Evolutionary conservation across 1,140 invertebrate species (phyloP), one percentile per base, ranked within the genome.

Genomic region (Ectropis grisescens): DNA sequence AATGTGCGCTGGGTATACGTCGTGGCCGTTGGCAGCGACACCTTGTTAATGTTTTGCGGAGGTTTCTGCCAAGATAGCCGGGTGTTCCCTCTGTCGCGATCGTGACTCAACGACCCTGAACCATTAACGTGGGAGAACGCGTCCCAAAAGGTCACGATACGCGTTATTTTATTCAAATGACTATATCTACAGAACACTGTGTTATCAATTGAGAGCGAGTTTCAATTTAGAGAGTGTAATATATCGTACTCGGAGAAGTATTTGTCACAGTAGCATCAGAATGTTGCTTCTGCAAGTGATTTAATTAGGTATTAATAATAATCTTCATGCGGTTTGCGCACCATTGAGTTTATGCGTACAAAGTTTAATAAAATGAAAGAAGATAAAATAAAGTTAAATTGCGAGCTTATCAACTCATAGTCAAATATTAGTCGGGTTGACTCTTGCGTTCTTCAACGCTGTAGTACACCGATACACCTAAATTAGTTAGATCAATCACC

Each of bases 71-170:
- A 66, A 66, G 41, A 58, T 42, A 49, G 49, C 47, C 60, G 66
- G 69, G 65, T 69, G 64, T 67, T 67, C 56, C 64, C 65, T 53
- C 29, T 59, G 58, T 55, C 51, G 48, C 46, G 51, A 47, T 23
- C 29, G 42, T 69, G 67, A 69, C 37, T 69, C 59, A 69, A 23
- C 53, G 58, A 41, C 65, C 65, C 52, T 69, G 60, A 69, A 69
- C 61, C 43, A 60, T 50, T 58, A 57, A 52, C 40, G 46, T 47
- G 47, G 37, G 44, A 51, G 50, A 55, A 43, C 45, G 47, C 37
- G 37, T 47, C 44, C 40, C 43, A 33, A 55, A 57, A 62, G 53
- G 54, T 62, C 49, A 41, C 39, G n/a, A 12, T 33, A 16, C 33
- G 24, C 25, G 15, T 37, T 38, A 37, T 19, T 29, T 43, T 33